A percentile compares a stretch with the other conserved stretches of the same genome.
Conservation (phyloP, 2,797 vertebrate genomes). For the Enteromius fasciolatus region DNA sequence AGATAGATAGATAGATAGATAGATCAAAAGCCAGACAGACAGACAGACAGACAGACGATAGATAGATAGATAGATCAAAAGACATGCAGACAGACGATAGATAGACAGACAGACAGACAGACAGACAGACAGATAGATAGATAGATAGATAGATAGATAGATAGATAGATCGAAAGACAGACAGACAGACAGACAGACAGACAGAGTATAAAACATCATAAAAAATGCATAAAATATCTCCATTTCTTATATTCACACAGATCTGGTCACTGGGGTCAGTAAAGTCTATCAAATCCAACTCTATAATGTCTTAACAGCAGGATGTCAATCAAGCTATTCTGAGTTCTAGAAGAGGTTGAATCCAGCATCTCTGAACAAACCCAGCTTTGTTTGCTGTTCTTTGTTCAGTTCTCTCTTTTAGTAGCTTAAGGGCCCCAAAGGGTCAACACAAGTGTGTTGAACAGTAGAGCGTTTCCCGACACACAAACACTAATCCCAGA, state of each 20-base stretch:
- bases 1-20: no score
- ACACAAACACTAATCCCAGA: conserved; percentile 29
- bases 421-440: neutral
- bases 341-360: conserved; percentile 7
- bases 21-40: no score
- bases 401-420: neutral
- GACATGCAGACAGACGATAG: no score
- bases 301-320: neutral
- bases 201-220: no score
- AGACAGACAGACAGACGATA: no score
- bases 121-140: neutral
- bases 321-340: neutral
- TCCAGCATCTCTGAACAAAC: conserved; percentile 6
- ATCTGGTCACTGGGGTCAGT: neutral
- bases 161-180: no score
- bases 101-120: neutral
- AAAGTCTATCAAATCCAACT: conserved; percentile 19
- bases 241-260: no score
- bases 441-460: conserved; percentile 27
- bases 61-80: neutral
- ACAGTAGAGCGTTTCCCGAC: neutral
- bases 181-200: no score
- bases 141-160: neutral
- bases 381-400: conserved; percentile 1
- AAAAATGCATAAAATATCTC: no score